phyloP scores from a whole-genome alignment of 2,888 invertebrate genomes.

The Stictocephala bisonia region DNA sequence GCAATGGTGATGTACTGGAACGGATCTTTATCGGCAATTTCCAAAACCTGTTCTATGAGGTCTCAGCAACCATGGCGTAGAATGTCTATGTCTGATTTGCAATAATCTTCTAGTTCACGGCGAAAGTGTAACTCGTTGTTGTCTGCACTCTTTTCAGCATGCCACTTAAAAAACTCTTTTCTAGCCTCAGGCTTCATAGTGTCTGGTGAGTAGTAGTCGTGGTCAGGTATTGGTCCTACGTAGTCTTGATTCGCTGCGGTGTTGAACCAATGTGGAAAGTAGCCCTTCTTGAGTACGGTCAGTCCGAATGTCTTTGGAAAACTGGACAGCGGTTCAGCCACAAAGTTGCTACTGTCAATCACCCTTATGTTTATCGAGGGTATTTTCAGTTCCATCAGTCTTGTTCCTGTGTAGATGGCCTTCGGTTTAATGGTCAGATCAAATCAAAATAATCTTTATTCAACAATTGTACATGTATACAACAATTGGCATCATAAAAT shows the following conservation, averaged over 20 bases:
- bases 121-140: constrained; percentile 57
- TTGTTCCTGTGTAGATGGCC: no score
- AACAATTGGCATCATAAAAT: no score
- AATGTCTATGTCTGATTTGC: constrained; percentile 58
- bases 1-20: constrained; percentile 58
- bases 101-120: constrained; percentile 57
- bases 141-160: constrained; percentile 45
- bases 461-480: no score
- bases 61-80: constrained; percentile 57
- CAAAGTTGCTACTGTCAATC: constrained; percentile 1
- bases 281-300: background rate
- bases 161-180: constrained; percentile 55
- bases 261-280: no score
- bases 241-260: no score
- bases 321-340: background rate
- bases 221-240: no score
- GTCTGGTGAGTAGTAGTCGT: no score
- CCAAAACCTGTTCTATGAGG: constrained; percentile 56
- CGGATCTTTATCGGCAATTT: constrained; percentile 55
- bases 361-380: background rate
- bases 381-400: background rate
- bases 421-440: no score
- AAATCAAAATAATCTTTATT: no score
- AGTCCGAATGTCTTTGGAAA: constrained; percentile 25
- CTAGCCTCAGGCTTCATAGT: no score